Evolutionary conservation across 2,888 invertebrate genomes (phyloP), one percentile per base, ranked within the genome.

Genomic region (Drosophila limbata): DNA sequence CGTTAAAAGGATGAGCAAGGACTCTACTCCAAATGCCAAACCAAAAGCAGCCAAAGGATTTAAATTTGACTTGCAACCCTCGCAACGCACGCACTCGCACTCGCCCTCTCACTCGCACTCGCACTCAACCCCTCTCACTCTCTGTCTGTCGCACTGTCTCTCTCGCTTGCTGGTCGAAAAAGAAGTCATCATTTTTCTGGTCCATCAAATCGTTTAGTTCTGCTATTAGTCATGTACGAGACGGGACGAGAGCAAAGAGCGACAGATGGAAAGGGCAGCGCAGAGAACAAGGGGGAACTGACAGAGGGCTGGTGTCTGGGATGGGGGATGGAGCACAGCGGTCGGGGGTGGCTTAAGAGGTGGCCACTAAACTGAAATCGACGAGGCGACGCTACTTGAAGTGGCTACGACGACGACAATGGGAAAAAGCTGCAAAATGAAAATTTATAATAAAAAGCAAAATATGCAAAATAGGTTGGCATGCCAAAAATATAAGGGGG

Each of bases 161-260:
- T 44, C n/a, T 25, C 8, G 28, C 28, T 28, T 28, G 6, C n/a
- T 13, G 31, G 31, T 37, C 33, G 56, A 59, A 74, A 84, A 91
- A 86, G 86, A 91, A 91, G 90, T 91, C 91, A 90, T 91, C 91
- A 91, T 91, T 90, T 90, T 91, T 91, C 89, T 88, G 90, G 89
- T 91, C 88, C 90, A 90, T 91, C 90, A 91, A 91, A 91, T 91
- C 90, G 92, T 88, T 91, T 91, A 91, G 90, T 91, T 91, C 86
- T 83, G 91, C 91, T 84, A 90, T 91, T 90, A 90, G 90, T 91
- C 90, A 90, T 90, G 85, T 84, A 72, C 76, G 67, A 69, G 75
- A 64, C 45, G 59, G 48, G 28, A 1, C 13, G 5, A 40, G 31
- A 10, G 44, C 19, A 50, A 57, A 52, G 55, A 56, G 53, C 40